Evolutionary conservation across 2,113 vertebrate species (phyloP), one percentile per base, ranked within the genome.

Genomic region (Acrocephalus arundinaceus): DNA sequence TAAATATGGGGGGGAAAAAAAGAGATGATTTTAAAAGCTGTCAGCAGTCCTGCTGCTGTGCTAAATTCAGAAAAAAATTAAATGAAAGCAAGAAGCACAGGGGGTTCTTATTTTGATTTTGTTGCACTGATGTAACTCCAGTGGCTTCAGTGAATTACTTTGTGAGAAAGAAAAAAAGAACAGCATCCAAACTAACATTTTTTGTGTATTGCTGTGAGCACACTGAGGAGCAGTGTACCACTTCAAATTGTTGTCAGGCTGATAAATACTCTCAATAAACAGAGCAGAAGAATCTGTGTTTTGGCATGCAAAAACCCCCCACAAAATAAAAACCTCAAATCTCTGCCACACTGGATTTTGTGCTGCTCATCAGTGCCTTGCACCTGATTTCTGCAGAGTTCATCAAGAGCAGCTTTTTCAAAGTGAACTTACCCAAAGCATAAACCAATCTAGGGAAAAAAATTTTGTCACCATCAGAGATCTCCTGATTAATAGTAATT

Each of bases 1-100:
- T 7, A 57, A 37, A 33, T 5, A 16, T 22, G 11, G 9, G 22
- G 10, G 0, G 2, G 4, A 6, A 18, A 13, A 10, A 31, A 33
- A 15, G 1, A 46, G 7, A 46, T 33, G 66, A 13, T 70, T 87
- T 83, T 35, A 59, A 72, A 87, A 89, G 19, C 62, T 72, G 35
- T 59, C 39, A 78, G 49, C 21, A 62, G 67, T 55, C 23, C 23
- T 65, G 59, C 59, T 65, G 70, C n/a, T 90, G 35, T 4, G 3
- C 31, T 76, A 68, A 93, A 90, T 79, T 19, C 25, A 79, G 49
- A 66, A 41, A 41, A 13, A 77, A 80, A 18, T 23, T 66, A 27
- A 66, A 46, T 37, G 27, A 54, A 87, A 87, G 6, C 35, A 81
- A 61, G 61, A 21, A 87, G 61, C 8, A 20, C 5, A 11, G 21